phyloP scores from a whole-genome alignment of 2,113 vertebrate genomes.

The Poeciliopsis turrubarensis region DNA sequence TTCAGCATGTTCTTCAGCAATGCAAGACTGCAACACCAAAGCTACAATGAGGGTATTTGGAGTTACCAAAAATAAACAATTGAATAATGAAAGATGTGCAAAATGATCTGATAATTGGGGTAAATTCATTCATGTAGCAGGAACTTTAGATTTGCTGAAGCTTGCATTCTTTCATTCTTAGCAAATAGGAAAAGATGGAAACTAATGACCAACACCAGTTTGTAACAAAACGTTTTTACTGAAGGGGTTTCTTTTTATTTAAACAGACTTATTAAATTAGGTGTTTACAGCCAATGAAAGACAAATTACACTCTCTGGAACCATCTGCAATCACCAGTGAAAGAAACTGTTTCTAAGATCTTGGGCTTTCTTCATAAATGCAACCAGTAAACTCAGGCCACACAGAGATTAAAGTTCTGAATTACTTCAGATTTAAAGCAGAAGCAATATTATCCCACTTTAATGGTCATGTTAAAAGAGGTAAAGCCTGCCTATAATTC shows the following conservation, averaged over 20 bases:
- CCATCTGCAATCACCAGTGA: constrained; percentile 19
- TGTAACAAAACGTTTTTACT: background rate
- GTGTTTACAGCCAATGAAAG: constrained; percentile 19
- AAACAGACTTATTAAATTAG: constrained; percentile 24
- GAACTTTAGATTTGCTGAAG: too few species aligned
- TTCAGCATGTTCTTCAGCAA: background rate
- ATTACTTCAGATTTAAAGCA: constrained; percentile 17
- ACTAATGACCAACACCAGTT: background rate
- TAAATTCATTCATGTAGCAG: too few species aligned
- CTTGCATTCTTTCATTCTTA: too few species aligned
- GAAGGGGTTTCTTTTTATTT: background rate
- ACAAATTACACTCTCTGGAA: background rate
- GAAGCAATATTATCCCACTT: constrained; percentile 21
- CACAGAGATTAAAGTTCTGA: constrained; percentile 13
- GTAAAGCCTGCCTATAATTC: constrained; percentile 4
- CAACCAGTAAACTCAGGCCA: constrained; percentile 13
- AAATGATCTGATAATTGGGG: too few species aligned
- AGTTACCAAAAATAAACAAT: background rate
- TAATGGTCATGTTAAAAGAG: constrained; percentile 10
- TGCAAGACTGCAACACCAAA: background rate
- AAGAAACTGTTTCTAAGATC: constrained; percentile 15
- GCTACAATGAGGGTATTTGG: too few species aligned
- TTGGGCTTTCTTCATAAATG: constrained; percentile 13
- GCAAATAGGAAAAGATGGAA: too few species aligned
- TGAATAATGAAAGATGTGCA: background rate